A percentile compares a stretch with the other conserved stretches of the same genome.
phyloP scores from a whole-genome alignment of 2,888 invertebrate genomes.

The Diarsia dahlii region DNA sequence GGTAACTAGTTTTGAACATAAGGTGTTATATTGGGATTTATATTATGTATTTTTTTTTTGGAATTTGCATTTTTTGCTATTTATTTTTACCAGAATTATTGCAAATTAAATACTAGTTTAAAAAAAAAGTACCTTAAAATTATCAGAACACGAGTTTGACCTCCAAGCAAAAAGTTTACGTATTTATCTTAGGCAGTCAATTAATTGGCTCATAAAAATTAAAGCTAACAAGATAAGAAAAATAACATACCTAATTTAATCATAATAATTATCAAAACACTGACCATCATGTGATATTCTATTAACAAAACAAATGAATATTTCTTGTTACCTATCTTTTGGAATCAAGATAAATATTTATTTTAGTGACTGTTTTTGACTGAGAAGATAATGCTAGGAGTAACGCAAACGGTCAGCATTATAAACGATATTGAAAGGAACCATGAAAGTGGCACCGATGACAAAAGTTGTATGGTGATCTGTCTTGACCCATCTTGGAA shows the following conservation, averaged over 20 bases:
- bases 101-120: not conserved
- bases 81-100: not conserved
- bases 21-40: too few species aligned
- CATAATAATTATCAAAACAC: conserved; percentile 3
- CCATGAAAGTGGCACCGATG: not conserved
- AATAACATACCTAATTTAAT: conserved; percentile 5
- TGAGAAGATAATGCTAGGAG: not conserved
- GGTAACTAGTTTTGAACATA: not conserved
- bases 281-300: conserved; percentile 4
- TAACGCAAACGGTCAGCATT: not conserved
- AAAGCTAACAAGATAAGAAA: conserved; percentile 29
- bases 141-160: not conserved
- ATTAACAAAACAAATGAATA: conserved; percentile 1
- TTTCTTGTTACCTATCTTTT: not conserved
- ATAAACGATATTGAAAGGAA: not conserved
- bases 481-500: too few species aligned
- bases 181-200: conserved; percentile 37
- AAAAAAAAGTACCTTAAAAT: not conserved
- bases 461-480: not conserved
- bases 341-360: not conserved
- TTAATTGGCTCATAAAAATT: conserved; percentile 62
- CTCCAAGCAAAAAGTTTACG: conserved; percentile 12
- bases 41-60: too few species aligned
- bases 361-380: not conserved
- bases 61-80: too few species aligned